Evolutionary conservation across 2,113 vertebrate genomes (phyloP), one percentile per base, ranked within the genome.

Genomic region (Hippocampus abdominalis): DNA sequence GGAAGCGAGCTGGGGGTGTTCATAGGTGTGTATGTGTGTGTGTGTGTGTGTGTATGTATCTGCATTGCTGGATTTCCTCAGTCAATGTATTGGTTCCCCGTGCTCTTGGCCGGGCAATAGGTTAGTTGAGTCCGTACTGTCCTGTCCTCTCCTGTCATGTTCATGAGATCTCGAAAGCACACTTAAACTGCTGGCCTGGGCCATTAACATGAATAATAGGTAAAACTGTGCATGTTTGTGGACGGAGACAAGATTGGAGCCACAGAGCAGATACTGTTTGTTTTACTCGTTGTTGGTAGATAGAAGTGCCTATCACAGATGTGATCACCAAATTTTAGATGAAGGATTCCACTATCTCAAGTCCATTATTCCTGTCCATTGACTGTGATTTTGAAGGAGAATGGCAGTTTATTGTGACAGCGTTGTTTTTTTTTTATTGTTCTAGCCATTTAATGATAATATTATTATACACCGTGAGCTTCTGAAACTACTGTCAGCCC

Each of bases 301-400:
- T 78, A 73, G 68, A 81, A 83, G 74, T 70, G 72, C 77, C 76
- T 82, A 64, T 74, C 29, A 62, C 73, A 74, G 72, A 73, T 71
- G 36, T 6, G 69, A 68, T 78, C 15, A 13, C 36, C 16, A 0
- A 69, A 69, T 70, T 66, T 59, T 3, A 59, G 2, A 13, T 66
- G 25, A 81, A 61, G 56, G n/a, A 77, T 53, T 27, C 25, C 54
- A 32, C 15, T 32, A 18, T 32, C 23, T 23, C 25, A 59, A 59
- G 15, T 59, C 13, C 5, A 15, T 13, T 29, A 59, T 29, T 59
- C 15, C 8, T 60, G 15, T 75, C 51, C 32, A 60, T 49, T 59
- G 32, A 48, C 25, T 18, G 0, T 32, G 49, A 39, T 48, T 8
- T 63, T 21, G 57, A 68, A 53, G 32, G 44, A 61, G 18, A 0